A percentile compares a stretch with the other conserved stretches of the same genome.
Evolutionary conservation across 53 echinoderm and acorn worm species (phyloP).

Genomic region (Paracentrotus lividus): DNA sequence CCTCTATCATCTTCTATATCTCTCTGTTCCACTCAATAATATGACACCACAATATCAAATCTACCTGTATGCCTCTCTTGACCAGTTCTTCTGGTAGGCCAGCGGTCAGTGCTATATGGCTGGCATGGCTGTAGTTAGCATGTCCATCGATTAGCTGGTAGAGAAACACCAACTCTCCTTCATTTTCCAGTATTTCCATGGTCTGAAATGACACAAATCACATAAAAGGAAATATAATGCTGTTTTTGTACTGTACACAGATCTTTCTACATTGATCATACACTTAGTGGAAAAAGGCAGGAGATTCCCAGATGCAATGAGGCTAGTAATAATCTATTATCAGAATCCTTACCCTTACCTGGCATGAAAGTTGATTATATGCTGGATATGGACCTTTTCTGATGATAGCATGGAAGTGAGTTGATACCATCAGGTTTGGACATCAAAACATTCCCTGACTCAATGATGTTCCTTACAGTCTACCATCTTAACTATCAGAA

Average conservation of each 20-base stretch:
- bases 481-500: neutral
- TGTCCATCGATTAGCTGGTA: slow-evolving; percentile 90
- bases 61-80: slow-evolving; percentile 84
- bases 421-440: slow-evolving; percentile 84
- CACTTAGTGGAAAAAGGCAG: too few species aligned
- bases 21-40: too few species aligned
- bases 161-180: slow-evolving; percentile 88
- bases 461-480: too few species aligned
- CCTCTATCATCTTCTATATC: too few species aligned
- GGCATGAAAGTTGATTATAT: slow-evolving; percentile 6
- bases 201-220: slow-evolving; percentile 72
- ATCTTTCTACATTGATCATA: too few species aligned
- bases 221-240: too few species aligned
- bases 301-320: too few species aligned
- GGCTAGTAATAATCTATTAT: too few species aligned
- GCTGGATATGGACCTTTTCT: slow-evolving; percentile 80
- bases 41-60: neutral
- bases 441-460: slow-evolving; percentile 77
- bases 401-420: slow-evolving; percentile 89
- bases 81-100: slow-evolving; percentile 91
- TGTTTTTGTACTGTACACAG: too few species aligned
- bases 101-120: slow-evolving; percentile 86
- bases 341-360: neutral
- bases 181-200: slow-evolving; percentile 93
- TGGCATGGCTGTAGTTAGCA: slow-evolving; percentile 91